phyloP scores from a whole-genome alignment of 2,888 invertebrate genomes.

The Choristoneura rosaceana region DNA sequence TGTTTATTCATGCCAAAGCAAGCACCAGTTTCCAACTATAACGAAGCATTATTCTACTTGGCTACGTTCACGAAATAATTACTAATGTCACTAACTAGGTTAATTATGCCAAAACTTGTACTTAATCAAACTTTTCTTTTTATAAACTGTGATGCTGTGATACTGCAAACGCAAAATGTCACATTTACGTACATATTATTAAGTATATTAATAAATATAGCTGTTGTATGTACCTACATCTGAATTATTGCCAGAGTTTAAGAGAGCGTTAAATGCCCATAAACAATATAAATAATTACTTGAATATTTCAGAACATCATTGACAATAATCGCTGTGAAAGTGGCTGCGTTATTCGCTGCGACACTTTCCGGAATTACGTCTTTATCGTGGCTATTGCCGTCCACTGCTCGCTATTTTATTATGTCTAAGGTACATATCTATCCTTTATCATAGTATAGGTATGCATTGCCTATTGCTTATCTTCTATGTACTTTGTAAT shows the following conservation, averaged over 20 bases:
- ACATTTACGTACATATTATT: not conserved
- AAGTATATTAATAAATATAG: not conserved
- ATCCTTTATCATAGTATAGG: too few species aligned
- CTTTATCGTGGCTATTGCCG: slow-evolving; percentile 25
- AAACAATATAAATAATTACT: slow-evolving; percentile 9
- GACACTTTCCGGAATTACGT: slow-evolving; percentile 31
- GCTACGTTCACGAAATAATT: slow-evolving; percentile 24
- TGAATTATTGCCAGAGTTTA: not conserved
- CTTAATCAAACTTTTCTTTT: not conserved
- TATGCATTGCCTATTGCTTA: too few species aligned
- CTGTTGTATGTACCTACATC: not conserved
- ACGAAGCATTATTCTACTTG: slow-evolving; percentile 26
- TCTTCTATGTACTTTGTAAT: too few species aligned
- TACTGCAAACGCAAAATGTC: not conserved
- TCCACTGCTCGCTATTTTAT: slow-evolving; percentile 20
- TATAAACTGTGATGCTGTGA: too few species aligned
- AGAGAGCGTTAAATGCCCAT: not conserved
- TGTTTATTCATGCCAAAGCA: slow-evolving; percentile 40
- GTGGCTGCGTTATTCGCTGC: slow-evolving; percentile 14
- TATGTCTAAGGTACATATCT: not conserved
- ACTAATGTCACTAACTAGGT: not conserved
- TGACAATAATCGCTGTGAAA: slow-evolving; percentile 18
- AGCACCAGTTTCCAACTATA: slow-evolving; percentile 32
- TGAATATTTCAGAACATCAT: slow-evolving; percentile 11
- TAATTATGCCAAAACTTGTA: not conserved